Base-by-base conservation (phyloP, 2,113 vertebrate species). In the Polyodon spathula region DNA sequence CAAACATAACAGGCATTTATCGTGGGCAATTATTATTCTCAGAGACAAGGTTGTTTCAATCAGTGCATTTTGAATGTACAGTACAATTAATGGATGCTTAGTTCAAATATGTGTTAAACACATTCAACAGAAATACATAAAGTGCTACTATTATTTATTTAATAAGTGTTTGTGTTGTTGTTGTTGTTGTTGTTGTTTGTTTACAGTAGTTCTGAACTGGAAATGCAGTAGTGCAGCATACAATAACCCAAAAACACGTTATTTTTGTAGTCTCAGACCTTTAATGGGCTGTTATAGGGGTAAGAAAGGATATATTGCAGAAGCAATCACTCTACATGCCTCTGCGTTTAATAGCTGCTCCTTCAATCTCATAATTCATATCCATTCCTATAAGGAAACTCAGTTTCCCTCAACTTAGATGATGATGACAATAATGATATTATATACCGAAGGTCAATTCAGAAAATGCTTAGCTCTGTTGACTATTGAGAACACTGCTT, bases 261-360 rank as follows among this genome's bases (percentile, higher is more conserved):
- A 48, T 46, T 8, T 38, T 16, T 59, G 41, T 59, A 9, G 42
- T 14, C 7, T 48, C 16, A 59, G 58, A 46, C 58, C 15, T 59
- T 50, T 59, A 59, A 48, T 59, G 42, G 58, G 41, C 58, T 37
- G 8, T 17, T 48, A n/a, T 15, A 17, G 17, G 27, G 42, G 58
- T 44, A n/a, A 46, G 17, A 59, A 59, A 37, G n/a, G n/a, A 59
- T 27, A 27, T 48, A 46, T 50, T 46, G 37, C 58, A 48, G 16
- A 46, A 14, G 58, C 42, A 59, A 59, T 59, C 58, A 50, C 43
- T 59, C 58, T 48, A 46, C 58, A 59, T 40, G 58, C 58, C 58
- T 48, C 38, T 59, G 58, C 10, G 15, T 59, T 59, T 59, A 59
- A 46, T 59, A 59, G 37, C 58, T 14, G 16, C 16, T 6, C 42